Percentiles rank a stretch among this genome's conserved stretches.
phyloP scores from a whole-genome alignment of 2,888 invertebrate genomes.

The Hypolimnas misippus region DNA sequence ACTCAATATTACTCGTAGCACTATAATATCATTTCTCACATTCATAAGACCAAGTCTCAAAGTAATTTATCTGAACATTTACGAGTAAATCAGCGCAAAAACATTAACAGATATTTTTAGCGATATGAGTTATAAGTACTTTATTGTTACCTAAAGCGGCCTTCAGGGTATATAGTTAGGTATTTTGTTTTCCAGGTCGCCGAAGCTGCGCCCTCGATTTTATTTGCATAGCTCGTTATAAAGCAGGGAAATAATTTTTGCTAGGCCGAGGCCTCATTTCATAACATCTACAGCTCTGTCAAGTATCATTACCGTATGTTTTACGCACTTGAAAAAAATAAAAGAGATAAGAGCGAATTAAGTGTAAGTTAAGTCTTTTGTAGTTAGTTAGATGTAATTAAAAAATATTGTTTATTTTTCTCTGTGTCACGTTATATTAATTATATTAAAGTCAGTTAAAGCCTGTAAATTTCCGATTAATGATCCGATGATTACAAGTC shows the following conservation, averaged over 20 bases:
- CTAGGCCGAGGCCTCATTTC: conserved; percentile 28
- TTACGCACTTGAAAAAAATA: conserved; percentile 23
- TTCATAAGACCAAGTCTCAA: too few species aligned
- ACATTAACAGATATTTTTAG: too few species aligned
- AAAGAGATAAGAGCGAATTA: conserved; percentile 7
- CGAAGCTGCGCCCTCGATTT: conserved; percentile 23
- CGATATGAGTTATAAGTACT: not conserved
- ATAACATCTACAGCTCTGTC: conserved; percentile 20
- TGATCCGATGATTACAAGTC: too few species aligned
- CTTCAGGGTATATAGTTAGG: conserved; percentile 1
- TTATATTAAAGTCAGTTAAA: too few species aligned
- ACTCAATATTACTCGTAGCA: too few species aligned
- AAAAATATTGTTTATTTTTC: too few species aligned
- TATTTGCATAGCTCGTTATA: conserved; percentile 29
- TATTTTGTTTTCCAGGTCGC: conserved; percentile 24
- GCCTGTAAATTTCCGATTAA: too few species aligned
- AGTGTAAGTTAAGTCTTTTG: conserved; percentile 7
- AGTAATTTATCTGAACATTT: too few species aligned
- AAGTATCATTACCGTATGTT: conserved; percentile 26
- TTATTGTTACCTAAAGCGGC: conserved; percentile 9
- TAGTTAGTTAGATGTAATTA: conserved; percentile 1
- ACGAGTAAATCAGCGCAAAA: too few species aligned
- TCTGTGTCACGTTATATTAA: too few species aligned
- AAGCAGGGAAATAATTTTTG: conserved; percentile 27
- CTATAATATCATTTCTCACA: too few species aligned